Conservation (phyloP, 2,113 vertebrate genomes). For the Sinocyclocheilus rhinocerous region DNA sequence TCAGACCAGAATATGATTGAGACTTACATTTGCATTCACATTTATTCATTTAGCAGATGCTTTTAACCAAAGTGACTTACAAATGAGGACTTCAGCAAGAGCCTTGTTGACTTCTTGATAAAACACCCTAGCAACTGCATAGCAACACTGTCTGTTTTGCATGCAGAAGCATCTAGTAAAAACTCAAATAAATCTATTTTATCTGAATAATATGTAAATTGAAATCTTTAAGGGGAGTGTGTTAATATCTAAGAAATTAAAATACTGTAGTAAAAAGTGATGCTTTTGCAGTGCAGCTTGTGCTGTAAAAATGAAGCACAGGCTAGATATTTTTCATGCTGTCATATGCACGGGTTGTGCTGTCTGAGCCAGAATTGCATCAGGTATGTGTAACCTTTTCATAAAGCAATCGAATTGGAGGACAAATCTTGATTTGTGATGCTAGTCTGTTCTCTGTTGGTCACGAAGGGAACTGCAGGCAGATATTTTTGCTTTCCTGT, state of each 20-base stretch:
- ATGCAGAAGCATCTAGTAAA: background rate
- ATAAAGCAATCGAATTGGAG: background rate
- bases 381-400: conserved; percentile 13
- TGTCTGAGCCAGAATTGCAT: conserved; percentile 15
- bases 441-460: conserved; percentile 47
- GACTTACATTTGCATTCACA: background rate
- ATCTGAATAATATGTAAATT: background rate
- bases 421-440: conserved; percentile 17
- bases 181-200: background rate
- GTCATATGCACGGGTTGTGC: background rate
- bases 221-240: background rate
- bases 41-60: background rate
- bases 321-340: background rate
- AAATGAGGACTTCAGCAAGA: background rate
- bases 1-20: background rate
- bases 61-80: background rate
- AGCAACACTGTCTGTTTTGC: background rate
- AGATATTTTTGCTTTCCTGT: background rate
- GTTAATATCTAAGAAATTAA: background rate
- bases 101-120: background rate
- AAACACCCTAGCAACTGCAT: background rate
- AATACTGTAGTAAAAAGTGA: background rate
- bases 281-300: background rate
- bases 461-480: conserved; percentile 29
- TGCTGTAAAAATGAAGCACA: background rate